Conservation (phyloP, 2,888 invertebrate genomes). For the Cerceris rybyensis region DNA sequence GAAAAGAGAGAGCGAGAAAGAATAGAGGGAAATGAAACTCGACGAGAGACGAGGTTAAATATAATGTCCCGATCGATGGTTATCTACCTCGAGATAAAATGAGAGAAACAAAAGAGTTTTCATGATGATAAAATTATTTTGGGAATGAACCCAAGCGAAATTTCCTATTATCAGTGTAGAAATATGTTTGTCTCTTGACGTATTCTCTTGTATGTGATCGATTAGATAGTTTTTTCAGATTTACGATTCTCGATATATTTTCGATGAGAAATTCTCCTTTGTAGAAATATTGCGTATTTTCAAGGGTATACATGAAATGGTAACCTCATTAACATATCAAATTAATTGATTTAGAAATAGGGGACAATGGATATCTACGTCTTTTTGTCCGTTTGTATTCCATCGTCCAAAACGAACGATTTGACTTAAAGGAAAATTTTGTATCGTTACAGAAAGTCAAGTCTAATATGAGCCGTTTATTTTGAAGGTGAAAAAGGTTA, state of each 20-base stretch:
- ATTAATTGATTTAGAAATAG: constrained; percentile 57
- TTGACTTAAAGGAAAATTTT: constrained; percentile 42
- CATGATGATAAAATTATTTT: constrained; percentile 29
- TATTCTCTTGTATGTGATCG: constrained; percentile 42
- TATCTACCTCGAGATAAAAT: constrained; percentile 26
- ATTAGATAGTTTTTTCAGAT: constrained; percentile 52
- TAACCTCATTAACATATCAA: constrained; percentile 71
- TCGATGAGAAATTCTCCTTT: constrained; percentile 49
- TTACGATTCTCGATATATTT: constrained; percentile 59
- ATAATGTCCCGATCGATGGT: constrained; percentile 20
- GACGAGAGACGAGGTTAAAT: too few species aligned
- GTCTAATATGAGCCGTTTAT: constrained; percentile 13
- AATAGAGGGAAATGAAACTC: neutral
- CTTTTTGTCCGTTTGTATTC: constrained; percentile 50
- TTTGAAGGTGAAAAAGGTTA: too few species aligned
- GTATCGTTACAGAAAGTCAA: constrained; percentile 28
- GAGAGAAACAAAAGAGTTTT: neutral
- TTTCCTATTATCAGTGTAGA: constrained; percentile 22
- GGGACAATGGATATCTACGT: constrained; percentile 35
- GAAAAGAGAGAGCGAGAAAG: constrained; percentile 13
- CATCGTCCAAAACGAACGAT: constrained; percentile 25
- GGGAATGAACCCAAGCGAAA: constrained; percentile 29
- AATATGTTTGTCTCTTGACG: constrained; percentile 22
- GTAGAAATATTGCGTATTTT: constrained; percentile 51
- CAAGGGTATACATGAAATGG: constrained; percentile 25